Evolutionary conservation across 2,113 vertebrate genomes (phyloP).

Genomic region (Chaetodon auriga): DNA sequence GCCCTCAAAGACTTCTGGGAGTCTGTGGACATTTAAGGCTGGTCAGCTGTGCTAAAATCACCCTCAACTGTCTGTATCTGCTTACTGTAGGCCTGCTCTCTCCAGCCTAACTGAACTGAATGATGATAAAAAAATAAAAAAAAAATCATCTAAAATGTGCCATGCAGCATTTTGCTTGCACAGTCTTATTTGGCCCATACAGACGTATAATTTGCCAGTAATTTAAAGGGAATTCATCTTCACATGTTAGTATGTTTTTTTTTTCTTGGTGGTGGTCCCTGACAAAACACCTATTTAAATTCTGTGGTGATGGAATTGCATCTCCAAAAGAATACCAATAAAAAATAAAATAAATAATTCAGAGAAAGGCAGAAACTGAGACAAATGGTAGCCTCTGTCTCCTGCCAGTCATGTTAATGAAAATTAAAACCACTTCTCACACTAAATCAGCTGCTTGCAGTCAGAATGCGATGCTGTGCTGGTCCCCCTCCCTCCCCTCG

Average conservation of each 20-base stretch:
- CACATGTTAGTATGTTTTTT: too few species aligned
- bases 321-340: not conserved
- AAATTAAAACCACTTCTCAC: conserved; percentile 5
- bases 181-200: not conserved
- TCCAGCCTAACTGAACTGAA: not conserved
- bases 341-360: not conserved
- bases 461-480: not conserved
- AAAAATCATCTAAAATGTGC: not conserved
- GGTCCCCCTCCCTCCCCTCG: not conserved
- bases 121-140: not conserved
- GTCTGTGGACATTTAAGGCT: conserved; percentile 11
- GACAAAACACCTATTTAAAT: not conserved
- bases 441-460: conserved; percentile 6
- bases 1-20: not conserved
- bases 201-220: too few species aligned
- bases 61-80: not conserved
- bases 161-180: not conserved
- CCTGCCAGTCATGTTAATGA: not conserved
- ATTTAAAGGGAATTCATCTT: too few species aligned
- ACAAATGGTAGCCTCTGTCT: not conserved
- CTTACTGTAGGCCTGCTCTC: not conserved
- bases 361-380: conserved; percentile 4
- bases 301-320: not conserved
- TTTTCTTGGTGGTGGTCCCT: too few species aligned
- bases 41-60: not conserved